phyloP scores from a whole-genome alignment of 1,140 invertebrate genomes.

The Orius insidiosus region DNA sequence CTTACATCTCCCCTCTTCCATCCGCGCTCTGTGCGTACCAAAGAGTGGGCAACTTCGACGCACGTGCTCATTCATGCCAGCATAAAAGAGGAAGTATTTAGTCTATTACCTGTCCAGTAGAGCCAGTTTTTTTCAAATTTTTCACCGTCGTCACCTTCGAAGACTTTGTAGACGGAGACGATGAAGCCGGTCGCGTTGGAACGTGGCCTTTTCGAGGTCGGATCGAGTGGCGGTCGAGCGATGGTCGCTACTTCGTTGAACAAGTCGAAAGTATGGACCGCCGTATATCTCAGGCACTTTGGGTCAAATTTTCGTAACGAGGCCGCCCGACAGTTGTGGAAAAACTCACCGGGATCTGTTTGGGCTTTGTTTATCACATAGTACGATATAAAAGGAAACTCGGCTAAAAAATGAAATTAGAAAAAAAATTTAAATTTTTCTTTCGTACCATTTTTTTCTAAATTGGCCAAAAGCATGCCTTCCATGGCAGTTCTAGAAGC shows the following conservation, averaged over 20 bases:
- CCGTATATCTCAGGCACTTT: constrained; percentile 55
- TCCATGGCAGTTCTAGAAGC: constrained; percentile 51
- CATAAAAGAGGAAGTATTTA: constrained; percentile 1
- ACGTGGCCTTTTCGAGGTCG: constrained; percentile 52
- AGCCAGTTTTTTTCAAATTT: constrained; percentile 84
- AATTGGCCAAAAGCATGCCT: constrained; percentile 68
- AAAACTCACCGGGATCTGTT: constrained; percentile 66
- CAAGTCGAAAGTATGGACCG: constrained; percentile 65
- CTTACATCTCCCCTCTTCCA: too few species aligned
- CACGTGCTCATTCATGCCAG: not conserved
- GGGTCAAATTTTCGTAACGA: constrained; percentile 70
- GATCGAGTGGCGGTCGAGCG: constrained; percentile 63
- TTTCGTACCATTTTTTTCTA: constrained; percentile 60
- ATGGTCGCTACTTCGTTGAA: constrained; percentile 82
- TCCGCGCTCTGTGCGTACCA: too few species aligned
- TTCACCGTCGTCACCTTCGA: constrained; percentile 79
- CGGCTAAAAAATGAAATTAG: constrained; percentile 37
- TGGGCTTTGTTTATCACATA: constrained; percentile 73
- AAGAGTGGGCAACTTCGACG: too few species aligned
- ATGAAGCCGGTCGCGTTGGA: constrained; percentile 72
- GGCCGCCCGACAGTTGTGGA: constrained; percentile 60
- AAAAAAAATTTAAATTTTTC: not conserved
- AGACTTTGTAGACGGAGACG: constrained; percentile 82
- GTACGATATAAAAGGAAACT: constrained; percentile 80
- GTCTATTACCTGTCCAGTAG: constrained; percentile 61